Evolutionary conservation across 1,140 invertebrate genomes (phyloP), one percentile per base, ranked within the genome.

Genomic region (Fopius arisanus): DNA sequence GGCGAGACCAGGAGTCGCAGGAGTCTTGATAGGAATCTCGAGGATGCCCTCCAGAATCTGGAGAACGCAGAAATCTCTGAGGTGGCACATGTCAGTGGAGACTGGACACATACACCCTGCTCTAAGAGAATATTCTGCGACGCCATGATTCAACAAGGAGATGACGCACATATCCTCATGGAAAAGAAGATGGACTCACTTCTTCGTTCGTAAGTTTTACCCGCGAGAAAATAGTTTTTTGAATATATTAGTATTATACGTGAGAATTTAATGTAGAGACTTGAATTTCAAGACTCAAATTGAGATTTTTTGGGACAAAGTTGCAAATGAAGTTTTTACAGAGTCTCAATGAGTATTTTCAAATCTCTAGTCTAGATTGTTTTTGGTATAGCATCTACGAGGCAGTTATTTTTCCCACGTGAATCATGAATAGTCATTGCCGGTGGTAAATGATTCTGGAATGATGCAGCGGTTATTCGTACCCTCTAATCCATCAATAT

Each of bases 51-150:
- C 37, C 89, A 92, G 72, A 86, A 89, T 66, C 78, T 93, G 48
- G 90, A 91, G 43, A 84, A 87, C 31, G 83, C 88, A 0, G 87
- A 88, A 41, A 72, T 81, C 2, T 80, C 78, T 0, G 78, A 83
- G 7, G 79, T 87, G 4, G 80, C 81, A 0, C 83, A 84, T 69
- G 75, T 87, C 75, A 66, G 80, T 78, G 90, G 89, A 0, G 90
- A 93, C 76, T 94, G 93, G 93, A 89, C 90, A 9, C 91, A 92
- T 77, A 93, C 92, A 0, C 91, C 92, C 4, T 95, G 93, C 81
- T 92, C 93, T 0, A 94, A 95, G 81, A 89, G 89, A 73, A 89
- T 93, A 73, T 94, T 95, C 85, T 95, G 94, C 79, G 91, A 93
- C 76, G 91, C 92, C 10, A 92, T 95, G 89, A 83, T 92, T 0